Evolutionary conservation across 2,888 invertebrate species (phyloP).

Genomic region (Fabriciana adippe): DNA sequence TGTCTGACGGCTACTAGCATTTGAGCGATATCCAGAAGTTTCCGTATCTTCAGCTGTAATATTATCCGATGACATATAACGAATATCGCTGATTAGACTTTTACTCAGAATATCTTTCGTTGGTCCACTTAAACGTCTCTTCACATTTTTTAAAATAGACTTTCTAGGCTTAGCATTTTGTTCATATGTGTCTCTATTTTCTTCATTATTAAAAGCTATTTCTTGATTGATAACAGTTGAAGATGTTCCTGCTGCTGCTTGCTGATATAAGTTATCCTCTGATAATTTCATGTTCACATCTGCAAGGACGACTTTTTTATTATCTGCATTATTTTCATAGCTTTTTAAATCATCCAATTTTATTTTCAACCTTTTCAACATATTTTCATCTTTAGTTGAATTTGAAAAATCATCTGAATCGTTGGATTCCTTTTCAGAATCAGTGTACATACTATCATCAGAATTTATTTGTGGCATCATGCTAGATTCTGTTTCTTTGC

Average conservation of each 20-base stretch:
- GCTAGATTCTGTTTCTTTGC: slow-evolving; percentile 55
- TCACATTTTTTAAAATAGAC: slow-evolving; percentile 63
- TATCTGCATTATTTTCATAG: slow-evolving; percentile 13
- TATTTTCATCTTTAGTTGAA: slow-evolving; percentile 53
- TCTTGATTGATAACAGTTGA: slow-evolving; percentile 8
- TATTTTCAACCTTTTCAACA: slow-evolving; percentile 57
- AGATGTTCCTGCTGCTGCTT: slow-evolving; percentile 6
- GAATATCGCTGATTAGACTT: slow-evolving; percentile 39
- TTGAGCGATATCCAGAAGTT: slow-evolving; percentile 82
- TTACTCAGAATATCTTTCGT: slow-evolving; percentile 48
- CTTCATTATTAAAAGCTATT: slow-evolving; percentile 24
- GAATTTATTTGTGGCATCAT: slow-evolving; percentile 49
- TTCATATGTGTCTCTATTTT: slow-evolving; percentile 48
- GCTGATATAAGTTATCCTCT: slow-evolving; percentile 5
- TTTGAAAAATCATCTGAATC: slow-evolving; percentile 64
- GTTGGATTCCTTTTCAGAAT: slow-evolving; percentile 73
- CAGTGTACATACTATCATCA: slow-evolving; percentile 70
- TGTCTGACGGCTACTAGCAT: slow-evolving; percentile 68
- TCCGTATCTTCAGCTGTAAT: slow-evolving; percentile 68
- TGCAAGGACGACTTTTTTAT: slow-evolving; percentile 1
- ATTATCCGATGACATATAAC: slow-evolving; percentile 48
- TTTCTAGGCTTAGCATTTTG: slow-evolving; percentile 56
- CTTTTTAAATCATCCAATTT: slow-evolving; percentile 43
- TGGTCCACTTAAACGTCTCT: slow-evolving; percentile 55
- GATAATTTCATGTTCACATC: slow-evolving; percentile 6